Percentiles rank a stretch among this genome's conserved stretches.
These are phyloP conservation scores for Antennarius maculatus DNA, from an alignment of 2,797 vertebrate genomes.

Conservation along the genomic window DNA sequence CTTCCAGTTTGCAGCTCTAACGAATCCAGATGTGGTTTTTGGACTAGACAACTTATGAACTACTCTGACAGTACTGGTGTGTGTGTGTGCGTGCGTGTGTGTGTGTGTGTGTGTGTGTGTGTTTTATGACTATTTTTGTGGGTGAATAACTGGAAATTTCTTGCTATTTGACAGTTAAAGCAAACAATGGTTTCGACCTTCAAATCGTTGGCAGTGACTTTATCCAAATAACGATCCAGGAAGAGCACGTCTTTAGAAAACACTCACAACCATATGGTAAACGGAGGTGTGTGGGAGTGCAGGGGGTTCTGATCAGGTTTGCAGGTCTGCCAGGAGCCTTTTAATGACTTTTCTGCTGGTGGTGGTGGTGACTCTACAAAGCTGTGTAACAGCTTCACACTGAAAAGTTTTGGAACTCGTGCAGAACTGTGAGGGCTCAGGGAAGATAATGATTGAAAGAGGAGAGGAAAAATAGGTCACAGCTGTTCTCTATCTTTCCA, in stretches of 20 bases:
- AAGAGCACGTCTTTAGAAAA: background rate
- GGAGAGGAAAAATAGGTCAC: conserved; percentile 72
- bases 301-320: background rate
- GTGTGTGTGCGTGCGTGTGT: conserved; percentile 34
- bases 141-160: conserved; percentile 5
- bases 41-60: conserved; percentile 22
- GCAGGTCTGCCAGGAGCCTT: conserved; percentile 27
- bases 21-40: conserved; percentile 55
- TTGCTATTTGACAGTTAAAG: conserved; percentile 20
- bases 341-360: conserved; percentile 32
- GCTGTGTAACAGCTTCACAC: conserved; percentile 24
- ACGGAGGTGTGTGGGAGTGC: conserved; percentile 4
- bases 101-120: background rate
- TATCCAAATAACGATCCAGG: background rate
- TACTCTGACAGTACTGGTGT: conserved; percentile 5
- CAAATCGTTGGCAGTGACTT: conserved; percentile 22
- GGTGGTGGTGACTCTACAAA: conserved; percentile 26
- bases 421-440: conserved; percentile 35
- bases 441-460: conserved; percentile 45
- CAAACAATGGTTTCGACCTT: conserved; percentile 34
- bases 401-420: conserved; percentile 40
- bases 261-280: conserved; percentile 1
- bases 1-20: conserved; percentile 26
- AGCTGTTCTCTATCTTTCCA: conserved; percentile 70
- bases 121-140: background rate